Percentiles rank a stretch among this genome's conserved stretches.
These are phyloP conservation scores for Bombus pyrosoma DNA, from an alignment of 1,140 invertebrate species.

Conservation along the genomic window DNA sequence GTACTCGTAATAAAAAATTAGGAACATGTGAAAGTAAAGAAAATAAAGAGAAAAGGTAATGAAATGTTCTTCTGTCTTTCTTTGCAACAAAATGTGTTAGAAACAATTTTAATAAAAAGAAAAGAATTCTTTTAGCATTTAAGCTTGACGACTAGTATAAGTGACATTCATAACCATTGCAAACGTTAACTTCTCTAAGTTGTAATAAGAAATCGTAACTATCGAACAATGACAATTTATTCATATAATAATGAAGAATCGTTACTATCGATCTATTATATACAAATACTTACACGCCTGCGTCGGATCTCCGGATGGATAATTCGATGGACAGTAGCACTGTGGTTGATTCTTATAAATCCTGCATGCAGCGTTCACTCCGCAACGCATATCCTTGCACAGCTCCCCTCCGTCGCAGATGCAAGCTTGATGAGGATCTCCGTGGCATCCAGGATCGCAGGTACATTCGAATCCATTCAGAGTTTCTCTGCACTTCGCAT, in stretches of 20 bases:
- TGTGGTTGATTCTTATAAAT: conserved; percentile 87
- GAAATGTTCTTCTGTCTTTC: too few relatives aligned
- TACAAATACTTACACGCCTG: conserved; percentile 87
- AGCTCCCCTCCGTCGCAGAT: conserved; percentile 87
- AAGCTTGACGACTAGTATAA: too few relatives aligned
- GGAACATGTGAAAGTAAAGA: background rate
- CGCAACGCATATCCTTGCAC: conserved; percentile 89
- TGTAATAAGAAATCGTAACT: too few relatives aligned
- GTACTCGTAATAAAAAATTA: conserved; percentile 7
- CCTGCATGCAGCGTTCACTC: conserved; percentile 91
- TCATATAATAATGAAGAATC: background rate
- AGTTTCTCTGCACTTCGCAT: conserved; percentile 90
- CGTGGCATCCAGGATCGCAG: conserved; percentile 90
- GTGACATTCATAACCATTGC: too few relatives aligned
- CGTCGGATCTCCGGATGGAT: conserved; percentile 92
- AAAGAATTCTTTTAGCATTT: too few relatives aligned
- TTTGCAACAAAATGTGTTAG: rapidly evolving
- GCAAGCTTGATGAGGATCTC: conserved; percentile 91
- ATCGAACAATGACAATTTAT: too few relatives aligned
- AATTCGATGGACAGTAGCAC: conserved; percentile 92
- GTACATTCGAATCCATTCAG: conserved; percentile 88
- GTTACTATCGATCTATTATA: background rate
- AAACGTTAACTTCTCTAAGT: too few relatives aligned
- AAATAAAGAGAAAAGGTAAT: background rate
- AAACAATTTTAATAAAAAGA: too few relatives aligned